Percentiles rank a stretch among this genome's conserved stretches.
These are phyloP conservation scores for Halcyon badia DNA, from an alignment of 2,797 vertebrate species.

Conservation along the genomic window DNA sequence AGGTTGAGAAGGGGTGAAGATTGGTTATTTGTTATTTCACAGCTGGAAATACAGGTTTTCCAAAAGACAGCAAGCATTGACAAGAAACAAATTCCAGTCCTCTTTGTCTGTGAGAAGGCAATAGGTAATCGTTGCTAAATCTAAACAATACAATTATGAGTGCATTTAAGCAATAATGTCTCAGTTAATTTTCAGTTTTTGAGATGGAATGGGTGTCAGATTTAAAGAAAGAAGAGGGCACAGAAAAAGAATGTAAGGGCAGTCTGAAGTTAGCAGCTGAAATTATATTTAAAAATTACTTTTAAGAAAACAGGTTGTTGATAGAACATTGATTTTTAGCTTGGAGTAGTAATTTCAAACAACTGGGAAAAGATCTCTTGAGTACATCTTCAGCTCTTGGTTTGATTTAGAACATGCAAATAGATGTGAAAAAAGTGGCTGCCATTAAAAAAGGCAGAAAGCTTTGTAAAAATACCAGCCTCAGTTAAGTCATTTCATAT, in stretches of 20 bases:
- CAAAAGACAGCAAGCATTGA: neutral
- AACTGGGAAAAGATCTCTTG: conserved; percentile 3
- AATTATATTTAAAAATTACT: conserved; percentile 41
- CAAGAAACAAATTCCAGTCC: neutral
- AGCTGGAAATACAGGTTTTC: conserved; percentile 16
- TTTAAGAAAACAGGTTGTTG: neutral
- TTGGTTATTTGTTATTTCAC: conserved; percentile 4
- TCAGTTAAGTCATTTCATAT: neutral
- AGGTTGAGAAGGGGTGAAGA: neutral
- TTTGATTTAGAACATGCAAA: conserved; percentile 46
- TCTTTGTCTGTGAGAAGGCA: neutral
- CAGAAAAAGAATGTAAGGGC: neutral
- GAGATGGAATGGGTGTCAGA: neutral
- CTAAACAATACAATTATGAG: neutral
- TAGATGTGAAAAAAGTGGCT: neutral
- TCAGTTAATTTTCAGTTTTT: conserved; percentile 2
- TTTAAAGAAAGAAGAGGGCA: neutral
- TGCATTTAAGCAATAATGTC: neutral
- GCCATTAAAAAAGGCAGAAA: conserved; percentile 10
- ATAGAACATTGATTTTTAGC: conserved; percentile 42
- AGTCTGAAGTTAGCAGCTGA: neutral
- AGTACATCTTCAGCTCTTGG: neutral
- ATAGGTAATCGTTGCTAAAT: neutral
- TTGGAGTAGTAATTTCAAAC: conserved; percentile 36
- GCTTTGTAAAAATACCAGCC: neutral